Base-by-base conservation (phyloP, 2,113 vertebrate genomes). In the Kryptolebias marmoratus region DNA sequence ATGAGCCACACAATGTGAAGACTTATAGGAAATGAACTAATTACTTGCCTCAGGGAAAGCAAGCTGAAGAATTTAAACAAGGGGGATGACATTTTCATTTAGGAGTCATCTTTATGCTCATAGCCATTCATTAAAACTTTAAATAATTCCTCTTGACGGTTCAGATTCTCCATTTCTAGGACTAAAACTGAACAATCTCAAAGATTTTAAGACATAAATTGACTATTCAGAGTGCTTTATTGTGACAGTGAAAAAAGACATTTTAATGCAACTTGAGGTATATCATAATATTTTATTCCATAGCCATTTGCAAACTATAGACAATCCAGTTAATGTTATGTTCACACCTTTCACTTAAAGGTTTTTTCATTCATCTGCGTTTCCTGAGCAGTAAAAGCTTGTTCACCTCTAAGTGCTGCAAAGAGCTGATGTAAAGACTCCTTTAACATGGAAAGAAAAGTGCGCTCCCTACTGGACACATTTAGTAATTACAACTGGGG, bases 401-500 rank as follows among this genome's bases (percentile, higher is more conserved):
- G n/a, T 61, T 5, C 30, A 56, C 13, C 28, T 15, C 54, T 53
- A 11, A 50, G 11, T 18, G 32, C 30, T 50, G 31, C 0, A 18
- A 31, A 15, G 13, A 10, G 39, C 5, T 42, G 39, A 18, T 61
- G 16, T 18, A 64, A 45, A 58, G 30, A 54, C 22, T 42, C 50
- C 10, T 13, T 63, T 22, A 49, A n/a, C 63, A 70, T 61, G 77
- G 67, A 77, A 77, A 80, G 90, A 84, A 85, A 88, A 78, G 83
- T 86, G 66, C 54, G 86, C 91, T 15, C 87, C 83, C 91, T 90
- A 2, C 86, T 92, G 91, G 83, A 45, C n/a, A 3, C 16, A 6
- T n/a, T 15, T 0, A 56, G 79, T n/a, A 63, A 75, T 78, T 88
- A 76, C 91, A 88, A 31, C 15, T 28, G 48, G 78, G 77, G 82